Evolutionary conservation across 2,797 vertebrate species (phyloP).

Genomic region (Phaenicophaeus curvirostris): DNA sequence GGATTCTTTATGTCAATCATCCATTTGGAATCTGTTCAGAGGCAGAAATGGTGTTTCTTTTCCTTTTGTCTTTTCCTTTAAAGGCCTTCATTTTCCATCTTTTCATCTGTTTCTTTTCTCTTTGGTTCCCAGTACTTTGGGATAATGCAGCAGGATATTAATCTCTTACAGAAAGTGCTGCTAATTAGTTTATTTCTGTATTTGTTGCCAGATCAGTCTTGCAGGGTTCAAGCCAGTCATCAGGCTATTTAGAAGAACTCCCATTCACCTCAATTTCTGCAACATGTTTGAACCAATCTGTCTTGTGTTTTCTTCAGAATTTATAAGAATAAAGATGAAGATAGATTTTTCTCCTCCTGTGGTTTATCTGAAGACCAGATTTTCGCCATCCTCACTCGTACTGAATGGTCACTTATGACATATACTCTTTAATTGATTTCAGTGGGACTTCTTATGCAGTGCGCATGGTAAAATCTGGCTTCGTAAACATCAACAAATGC

Average conservation of each 20-base stretch:
- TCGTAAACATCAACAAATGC: slow-evolving; percentile 39
- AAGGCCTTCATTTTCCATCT: slow-evolving; percentile 5
- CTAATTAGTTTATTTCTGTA: slow-evolving; percentile 42
- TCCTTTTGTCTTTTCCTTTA: slow-evolving; percentile 25
- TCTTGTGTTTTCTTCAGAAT: background rate
- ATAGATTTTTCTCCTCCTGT: background rate
- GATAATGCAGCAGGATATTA: slow-evolving; percentile 15
- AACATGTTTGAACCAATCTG: slow-evolving; percentile 22
- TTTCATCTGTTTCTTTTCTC: slow-evolving; percentile 28
- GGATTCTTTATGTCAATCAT: slow-evolving; percentile 30
- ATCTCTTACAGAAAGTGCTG: slow-evolving; percentile 24
- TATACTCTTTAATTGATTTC: slow-evolving; percentile 47
- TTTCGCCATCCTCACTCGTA: background rate
- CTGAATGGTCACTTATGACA: slow-evolving; percentile 8
- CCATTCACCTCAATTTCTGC: slow-evolving; percentile 18
- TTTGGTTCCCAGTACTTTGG: slow-evolving; percentile 4
- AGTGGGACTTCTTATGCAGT: slow-evolving; percentile 13
- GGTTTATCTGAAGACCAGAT: background rate
- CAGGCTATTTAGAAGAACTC: background rate
- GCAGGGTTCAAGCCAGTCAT: background rate
- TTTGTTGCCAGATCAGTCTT: background rate
- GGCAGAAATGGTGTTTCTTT: background rate
- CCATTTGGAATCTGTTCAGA: slow-evolving; percentile 38
- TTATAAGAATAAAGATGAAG: slow-evolving; percentile 10
- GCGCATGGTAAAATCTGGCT: background rate